phyloP scores from a whole-genome alignment of 1,140 invertebrate genomes.

The Tenebrio molitor region DNA sequence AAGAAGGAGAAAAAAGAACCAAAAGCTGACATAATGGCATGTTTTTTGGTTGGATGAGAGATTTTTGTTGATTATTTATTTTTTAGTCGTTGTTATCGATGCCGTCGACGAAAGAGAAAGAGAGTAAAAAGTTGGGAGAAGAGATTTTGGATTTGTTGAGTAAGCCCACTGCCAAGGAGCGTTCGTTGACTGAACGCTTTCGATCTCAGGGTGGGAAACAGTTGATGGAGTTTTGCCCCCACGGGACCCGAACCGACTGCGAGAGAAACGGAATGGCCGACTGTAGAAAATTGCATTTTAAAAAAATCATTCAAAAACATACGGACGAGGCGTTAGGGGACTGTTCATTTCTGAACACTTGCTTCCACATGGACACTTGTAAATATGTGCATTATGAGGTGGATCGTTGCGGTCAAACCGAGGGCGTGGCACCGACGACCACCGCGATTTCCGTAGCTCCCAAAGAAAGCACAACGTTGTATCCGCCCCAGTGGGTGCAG shows the following conservation, averaged over 20 bases:
- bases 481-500: conserved; percentile 96
- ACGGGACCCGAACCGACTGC: conserved; percentile 94
- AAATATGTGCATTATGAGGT: conserved; percentile 98
- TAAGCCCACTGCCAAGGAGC: conserved; percentile 96
- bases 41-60: conserved; percentile 11
- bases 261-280: conserved; percentile 71
- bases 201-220: conserved; percentile 94
- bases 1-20: conserved; percentile 66
- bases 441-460: conserved; percentile 55
- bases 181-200: conserved; percentile 93
- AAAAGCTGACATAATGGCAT: conserved; percentile 77
- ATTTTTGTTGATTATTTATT: conserved; percentile 30
- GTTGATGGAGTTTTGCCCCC: conserved; percentile 96
- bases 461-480: conserved; percentile 77
- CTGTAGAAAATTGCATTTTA: conserved; percentile 95
- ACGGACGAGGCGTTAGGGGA: conserved; percentile 97
- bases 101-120: conserved; percentile 94
- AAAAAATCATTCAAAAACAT: conserved; percentile 97
- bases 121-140: conserved; percentile 95
- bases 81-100: conserved; percentile 88
- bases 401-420: conserved; percentile 70
- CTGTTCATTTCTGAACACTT: conserved; percentile 98
- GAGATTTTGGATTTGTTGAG: conserved; percentile 95
- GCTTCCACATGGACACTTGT: conserved; percentile 99
- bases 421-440: conserved; percentile 49